These are phyloP conservation scores for Orchesella cincta DNA, from an alignment of 1,140 invertebrate species.

Conservation along the genomic window DNA sequence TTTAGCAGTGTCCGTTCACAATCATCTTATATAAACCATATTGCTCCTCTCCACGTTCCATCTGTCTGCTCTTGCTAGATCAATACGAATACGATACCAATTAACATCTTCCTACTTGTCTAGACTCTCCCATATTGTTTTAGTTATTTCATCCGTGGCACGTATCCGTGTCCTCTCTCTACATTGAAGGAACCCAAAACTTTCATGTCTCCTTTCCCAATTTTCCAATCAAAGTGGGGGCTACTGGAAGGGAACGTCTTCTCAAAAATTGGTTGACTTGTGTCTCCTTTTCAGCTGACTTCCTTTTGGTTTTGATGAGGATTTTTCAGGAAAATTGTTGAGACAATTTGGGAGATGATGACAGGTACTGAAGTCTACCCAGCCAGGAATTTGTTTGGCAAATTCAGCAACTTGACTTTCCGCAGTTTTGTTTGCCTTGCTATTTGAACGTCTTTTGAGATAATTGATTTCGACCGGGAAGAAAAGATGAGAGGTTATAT, in stretches of 20 bases:
- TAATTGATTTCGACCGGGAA: not conserved
- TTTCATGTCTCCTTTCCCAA: conserved; percentile 16
- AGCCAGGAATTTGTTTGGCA: not conserved
- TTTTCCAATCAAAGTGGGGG: conserved; percentile 6
- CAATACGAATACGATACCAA: not conserved
- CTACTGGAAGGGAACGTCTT: not conserved
- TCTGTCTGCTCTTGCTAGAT: not conserved
- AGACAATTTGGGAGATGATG: too few relatives aligned
- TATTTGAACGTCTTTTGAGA: not conserved
- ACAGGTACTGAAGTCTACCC: too few relatives aligned
- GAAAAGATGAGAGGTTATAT: not conserved
- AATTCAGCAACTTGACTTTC: not conserved
- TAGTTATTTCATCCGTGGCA: not conserved
- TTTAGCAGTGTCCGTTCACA: too few relatives aligned
- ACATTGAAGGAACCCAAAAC: not conserved
- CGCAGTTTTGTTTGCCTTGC: not conserved
- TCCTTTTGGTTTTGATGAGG: too few relatives aligned
- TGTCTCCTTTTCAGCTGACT: not conserved
- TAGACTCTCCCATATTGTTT: conserved; percentile 20
- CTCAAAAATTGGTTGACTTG: not conserved
- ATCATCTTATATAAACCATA: not conserved
- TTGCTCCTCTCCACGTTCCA: not conserved
- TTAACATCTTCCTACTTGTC: not conserved
- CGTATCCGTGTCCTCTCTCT: not conserved
- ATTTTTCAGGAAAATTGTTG: too few relatives aligned